Base-by-base conservation (phyloP, 2,797 vertebrate genomes). In the Hipposideros larvatus region DNA sequence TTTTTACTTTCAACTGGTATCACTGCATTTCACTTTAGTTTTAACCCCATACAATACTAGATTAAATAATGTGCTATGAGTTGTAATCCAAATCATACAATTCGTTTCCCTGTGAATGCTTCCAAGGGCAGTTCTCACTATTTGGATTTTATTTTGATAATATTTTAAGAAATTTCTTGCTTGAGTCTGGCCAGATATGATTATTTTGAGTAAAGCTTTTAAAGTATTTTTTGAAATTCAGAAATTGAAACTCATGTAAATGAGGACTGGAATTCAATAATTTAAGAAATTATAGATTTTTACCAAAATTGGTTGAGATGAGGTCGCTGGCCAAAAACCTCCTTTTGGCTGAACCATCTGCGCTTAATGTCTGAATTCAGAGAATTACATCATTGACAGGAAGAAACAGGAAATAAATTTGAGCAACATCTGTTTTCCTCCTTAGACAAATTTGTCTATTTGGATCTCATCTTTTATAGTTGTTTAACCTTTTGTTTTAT, bases 391-490 rank as follows among this genome's bases (percentile, higher is more conserved):
- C 98, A 98, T 28, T 95, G 96, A 96, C 96, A 97, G 87, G 89
- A 97, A 97, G 96, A 97, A 97, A 96, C 74, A 97, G 93, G 95
- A 98, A 98, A 98, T 97, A 96, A 94, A 97, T 96, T 94, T 95
- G 92, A 96, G 84, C 91, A 98, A 97, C 97, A 98, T 98, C 97
- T 98, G 98, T 96, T 98, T 98, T 97, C 95, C 95, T 96, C 95
- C 77, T 97, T 94, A 95, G 95, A 96, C 91, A 93, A 95, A 93
- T 98, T 95, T 98, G 96, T 97, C 96, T 95, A 28, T 95, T 96
- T 97, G 97, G 87, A 97, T 97, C 51, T 90, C 86, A 90, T 94
- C 63, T 96, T 97, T 98, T 95, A 95, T 94, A 98, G 97, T 95
- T 98, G 92, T 95, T 98, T 97, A 93, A 79, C 53, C 87, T 97